Base-by-base conservation (phyloP, 2,797 vertebrate species). In the Scyliorhinus canicula region DNA sequence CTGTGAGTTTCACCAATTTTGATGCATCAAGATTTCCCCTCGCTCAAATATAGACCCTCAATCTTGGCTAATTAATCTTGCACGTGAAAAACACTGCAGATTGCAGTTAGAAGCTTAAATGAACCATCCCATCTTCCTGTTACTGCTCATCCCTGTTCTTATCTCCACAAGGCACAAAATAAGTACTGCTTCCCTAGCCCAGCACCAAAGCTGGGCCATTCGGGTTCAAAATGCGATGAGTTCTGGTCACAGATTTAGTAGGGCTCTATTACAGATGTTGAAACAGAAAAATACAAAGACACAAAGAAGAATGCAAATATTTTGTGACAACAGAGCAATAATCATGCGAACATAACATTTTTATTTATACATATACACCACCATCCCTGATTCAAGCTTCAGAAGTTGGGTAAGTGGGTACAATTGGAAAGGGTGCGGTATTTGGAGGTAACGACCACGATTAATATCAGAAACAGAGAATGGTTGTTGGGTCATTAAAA, bases 151-250 rank as follows among this genome's bases (percentile, higher is more conserved):
- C 31, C 93, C 47, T 69, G 44, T 11, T 74, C 67, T 52, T 47
- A 74, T 94, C 93, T 28, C 93, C 67, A 69, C 93, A 94, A 94
- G 93, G 93, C 93, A 94, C 93, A 94, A 94, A 69, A 28, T 74
- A 35, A 74, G 26, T 35, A 35, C 63, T 94, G 65, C 47, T 71
- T 94, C 93, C 50, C 65, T 94, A 31, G 19, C 19, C 63, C 28
- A 8, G 28, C 35, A 12, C 35, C 67, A 71, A 55, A 69, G 65
- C 63, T 60, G 0, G 67, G 93, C 12, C 50, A 50, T 52, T 19
- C 67, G 7, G 16, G 28, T 52, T 67, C 67, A 50, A 19, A 65
- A 31, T 60, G 86, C 16, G 52, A 55, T 55, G 52, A 90, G 52
- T 31, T 40, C 28, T 35, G 26, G 35, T 69, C 8, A 94, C 44